Evolutionary conservation across 2,888 invertebrate genomes (phyloP), one percentile per base, ranked within the genome.

Genomic region (Eupithecia subumbrata): DNA sequence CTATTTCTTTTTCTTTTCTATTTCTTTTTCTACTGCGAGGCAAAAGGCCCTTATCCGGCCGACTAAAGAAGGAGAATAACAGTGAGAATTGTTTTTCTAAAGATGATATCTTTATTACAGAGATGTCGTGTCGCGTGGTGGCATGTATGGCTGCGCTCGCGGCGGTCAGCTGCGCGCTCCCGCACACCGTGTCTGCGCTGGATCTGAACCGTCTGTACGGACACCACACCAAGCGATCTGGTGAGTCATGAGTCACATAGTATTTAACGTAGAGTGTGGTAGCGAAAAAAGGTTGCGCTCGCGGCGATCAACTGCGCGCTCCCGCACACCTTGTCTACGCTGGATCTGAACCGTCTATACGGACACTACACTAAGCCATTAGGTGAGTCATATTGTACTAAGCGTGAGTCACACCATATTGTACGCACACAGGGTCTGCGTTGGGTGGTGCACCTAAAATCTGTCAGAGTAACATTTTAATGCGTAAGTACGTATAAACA

Each of bases 201-300:
- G 98, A 98, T 95, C 96, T 98, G 84, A 97, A 97, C 92, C 96
- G 97, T 80, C 96, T 98, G 75, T 98, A 98, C 86, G 97, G 97
- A 25, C 97, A 97, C 88, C 96, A 96, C 87, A 95, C 96, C 79
- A 97, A 97, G 88, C 93, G 97, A 83, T 96, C 96, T 83, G 97
- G 97, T 97, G 87, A 96, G 96, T 67, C 68, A 68, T 66, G 87
- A 96, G 96, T 67, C 68, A 68, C 40, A 40, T 12, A 25, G 68
- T n/a, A 40, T 40, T 40, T 0, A 9, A 40, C 40, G 40, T 40
- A 9, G 40, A 40, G 1, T 40, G 40, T 11, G 40, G 9, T 7
- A 9, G 40, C 40, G 40, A 9, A 9, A n/a, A 0, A 40, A 9
- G 40, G 11, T 9, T 40, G 8, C 40, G 9, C 11, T 40, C 8